A percentile compares a stretch with the other conserved stretches of the same genome.
Evolutionary conservation across 2,797 vertebrate genomes (phyloP).

Genomic region (Cuniculus paca): DNA sequence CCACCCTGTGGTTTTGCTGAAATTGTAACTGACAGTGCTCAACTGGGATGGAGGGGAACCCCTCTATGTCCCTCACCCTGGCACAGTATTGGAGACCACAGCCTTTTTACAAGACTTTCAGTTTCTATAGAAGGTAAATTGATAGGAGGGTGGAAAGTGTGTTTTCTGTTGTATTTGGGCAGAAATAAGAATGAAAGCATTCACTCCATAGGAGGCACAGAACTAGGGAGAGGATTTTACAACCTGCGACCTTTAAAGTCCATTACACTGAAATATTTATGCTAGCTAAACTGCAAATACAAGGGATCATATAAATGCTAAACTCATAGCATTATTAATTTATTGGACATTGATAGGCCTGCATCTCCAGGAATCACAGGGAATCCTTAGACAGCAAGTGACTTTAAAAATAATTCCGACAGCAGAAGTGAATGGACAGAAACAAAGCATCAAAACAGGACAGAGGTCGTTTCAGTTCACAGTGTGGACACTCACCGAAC

Average conservation of each 20-base stretch:
- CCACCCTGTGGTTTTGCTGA: background rate
- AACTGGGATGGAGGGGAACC: background rate
- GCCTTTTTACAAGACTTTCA: background rate
- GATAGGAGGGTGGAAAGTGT: background rate
- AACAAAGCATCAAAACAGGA: background rate
- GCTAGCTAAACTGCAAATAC: conserved; percentile 15
- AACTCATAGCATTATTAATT: conserved; percentile 67
- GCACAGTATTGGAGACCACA: background rate
- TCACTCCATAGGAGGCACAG: background rate
- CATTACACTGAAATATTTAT: conserved; percentile 68
- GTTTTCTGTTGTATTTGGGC: background rate
- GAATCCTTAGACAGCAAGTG: conserved; percentile 28
- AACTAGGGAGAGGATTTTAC: background rate
- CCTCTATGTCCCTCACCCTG: background rate
- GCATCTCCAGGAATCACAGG: background rate
- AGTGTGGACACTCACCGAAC: background rate
- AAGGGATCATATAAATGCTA: conserved; percentile 21
- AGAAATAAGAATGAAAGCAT: background rate
- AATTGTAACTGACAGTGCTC: background rate
- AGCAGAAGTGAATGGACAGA: background rate
- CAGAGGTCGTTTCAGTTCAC: background rate
- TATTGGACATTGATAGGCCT: background rate
- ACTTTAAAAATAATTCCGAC: background rate
- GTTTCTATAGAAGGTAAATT: background rate
- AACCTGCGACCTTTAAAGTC: background rate